Evolutionary conservation across 2,113 vertebrate species (phyloP).

Genomic region (Dipodomys ordii): DNA sequence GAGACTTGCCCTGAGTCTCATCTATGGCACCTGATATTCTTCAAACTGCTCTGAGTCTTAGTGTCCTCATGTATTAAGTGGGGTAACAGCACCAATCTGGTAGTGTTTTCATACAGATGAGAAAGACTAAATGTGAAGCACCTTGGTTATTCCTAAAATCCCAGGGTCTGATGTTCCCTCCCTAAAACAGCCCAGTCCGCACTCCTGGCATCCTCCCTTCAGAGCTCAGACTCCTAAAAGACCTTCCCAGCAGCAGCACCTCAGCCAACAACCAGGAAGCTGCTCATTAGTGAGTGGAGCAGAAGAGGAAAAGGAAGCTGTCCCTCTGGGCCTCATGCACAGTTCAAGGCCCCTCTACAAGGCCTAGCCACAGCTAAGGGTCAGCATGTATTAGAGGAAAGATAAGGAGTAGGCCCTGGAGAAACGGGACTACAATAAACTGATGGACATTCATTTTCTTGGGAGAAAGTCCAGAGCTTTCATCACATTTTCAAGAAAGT

Average conservation of each 20-base stretch:
- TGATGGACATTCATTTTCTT: slow-evolving; percentile 9
- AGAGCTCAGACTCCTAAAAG: slow-evolving; percentile 8
- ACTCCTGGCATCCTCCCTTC: not conserved
- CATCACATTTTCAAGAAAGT: slow-evolving; percentile 37
- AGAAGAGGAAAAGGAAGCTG: not conserved
- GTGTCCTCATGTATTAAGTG: not conserved
- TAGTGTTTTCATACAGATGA: not conserved
- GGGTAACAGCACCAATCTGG: not conserved
- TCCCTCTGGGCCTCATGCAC: not conserved
- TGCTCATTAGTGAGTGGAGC: not conserved
- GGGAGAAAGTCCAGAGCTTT: slow-evolving; percentile 14
- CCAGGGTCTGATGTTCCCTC: not conserved
- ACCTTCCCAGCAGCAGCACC: not conserved
- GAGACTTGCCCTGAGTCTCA: not conserved
- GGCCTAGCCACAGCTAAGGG: not conserved
- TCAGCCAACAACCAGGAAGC: not conserved
- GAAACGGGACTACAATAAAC: not conserved
- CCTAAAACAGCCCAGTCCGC: not conserved
- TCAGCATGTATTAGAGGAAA: not conserved
- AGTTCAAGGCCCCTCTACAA: not conserved
- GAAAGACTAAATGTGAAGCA: slow-evolving; percentile 11
- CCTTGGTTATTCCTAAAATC: not conserved
- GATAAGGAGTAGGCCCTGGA: not conserved
- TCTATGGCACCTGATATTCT: not conserved
- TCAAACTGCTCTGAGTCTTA: not conserved